These are phyloP conservation scores for Abscondita cerata DNA, from an alignment of 2,888 invertebrate species.

Conservation along the genomic window DNA sequence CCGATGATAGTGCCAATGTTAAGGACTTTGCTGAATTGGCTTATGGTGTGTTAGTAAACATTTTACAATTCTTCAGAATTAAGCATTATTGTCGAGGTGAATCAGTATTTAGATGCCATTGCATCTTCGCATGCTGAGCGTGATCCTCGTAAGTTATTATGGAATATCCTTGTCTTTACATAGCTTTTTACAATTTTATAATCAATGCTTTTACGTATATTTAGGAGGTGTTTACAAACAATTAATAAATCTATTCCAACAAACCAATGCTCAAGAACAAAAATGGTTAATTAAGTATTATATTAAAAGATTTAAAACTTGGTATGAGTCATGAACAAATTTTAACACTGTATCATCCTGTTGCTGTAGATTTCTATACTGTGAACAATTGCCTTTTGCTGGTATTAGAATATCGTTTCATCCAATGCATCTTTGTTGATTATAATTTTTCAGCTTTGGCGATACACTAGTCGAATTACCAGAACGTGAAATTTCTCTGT, in stretches of 20 bases:
- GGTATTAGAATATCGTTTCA: too few species aligned
- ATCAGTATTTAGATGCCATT: slow-evolving; percentile 76
- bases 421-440: too few species aligned
- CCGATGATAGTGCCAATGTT: slow-evolving; percentile 55
- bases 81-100: slow-evolving; percentile 75
- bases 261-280: slow-evolving; percentile 76
- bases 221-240: slow-evolving; percentile 65
- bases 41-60: slow-evolving; percentile 71
- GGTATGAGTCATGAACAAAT: slow-evolving; percentile 76
- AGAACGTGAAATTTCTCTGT: slow-evolving; percentile 71
- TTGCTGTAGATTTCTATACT: slow-evolving; percentile 78
- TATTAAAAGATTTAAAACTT: slow-evolving; percentile 84
- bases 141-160: slow-evolving; percentile 65
- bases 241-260: slow-evolving; percentile 70
- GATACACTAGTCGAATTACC: slow-evolving; percentile 68
- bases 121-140: slow-evolving; percentile 70
- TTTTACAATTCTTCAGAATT: slow-evolving; percentile 59
- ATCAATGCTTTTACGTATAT: slow-evolving; percentile 18
- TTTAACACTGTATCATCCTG: slow-evolving; percentile 76
- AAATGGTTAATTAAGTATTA: slow-evolving; percentile 91
- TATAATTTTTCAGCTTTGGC: slow-evolving; percentile 69
- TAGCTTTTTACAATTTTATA: slow-evolving; percentile 7
- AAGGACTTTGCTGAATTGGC: slow-evolving; percentile 85
- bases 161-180: too few species aligned
- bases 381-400: slow-evolving; percentile 68